Evolutionary conservation across 2,113 vertebrate genomes (phyloP), one percentile per base, ranked within the genome.

Genomic region (Chrysemys picta): DNA sequence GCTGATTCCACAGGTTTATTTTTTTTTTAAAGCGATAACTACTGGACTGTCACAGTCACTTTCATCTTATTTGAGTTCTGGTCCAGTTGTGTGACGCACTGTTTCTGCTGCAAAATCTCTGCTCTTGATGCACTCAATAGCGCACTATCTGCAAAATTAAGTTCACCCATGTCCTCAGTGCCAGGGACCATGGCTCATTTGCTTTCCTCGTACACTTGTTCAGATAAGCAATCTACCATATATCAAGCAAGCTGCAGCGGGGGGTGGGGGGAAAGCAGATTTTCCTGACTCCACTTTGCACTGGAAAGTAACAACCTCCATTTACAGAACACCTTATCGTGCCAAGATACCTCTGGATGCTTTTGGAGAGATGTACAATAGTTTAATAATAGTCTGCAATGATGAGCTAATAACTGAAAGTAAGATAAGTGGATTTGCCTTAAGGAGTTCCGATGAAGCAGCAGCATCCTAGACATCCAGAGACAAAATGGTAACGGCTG

Each of bases 71-170:
- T 65, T 95, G 81, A 86, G 65, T 79, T 88, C 87, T 91, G 49
- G 49, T 59, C 79, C n/a, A 57, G 88, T 3, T 79, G 17, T 72
- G 80, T 49, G 29, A 38, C 76, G 24, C 42, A 88, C 45, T 8
- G 0, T 57, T 89, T 91, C 80, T 82, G 56, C 76, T 90, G 49
- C 54, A 84, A 76, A 95, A 81, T 72, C n/a, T 84, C 91, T 91
- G 49, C 22, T 72, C 89, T 86, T 94, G 27, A 59, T 80, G 45
- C 75, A 57, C 87, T 29, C 31, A 49, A 80, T 90, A 91, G 69
- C 50, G 81, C 89, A 49, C 56, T 53, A 95, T 89, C 76, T 84
- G 27, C 80, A 97, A 92, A 93, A 93, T 91, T 92, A 92, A 95
- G 84, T 56, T 87, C 78, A 91, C 38, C 5, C 42, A 10, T 47